Evolutionary conservation across 2,113 vertebrate genomes (phyloP).

Genomic region (Trematocara macrostoma): DNA sequence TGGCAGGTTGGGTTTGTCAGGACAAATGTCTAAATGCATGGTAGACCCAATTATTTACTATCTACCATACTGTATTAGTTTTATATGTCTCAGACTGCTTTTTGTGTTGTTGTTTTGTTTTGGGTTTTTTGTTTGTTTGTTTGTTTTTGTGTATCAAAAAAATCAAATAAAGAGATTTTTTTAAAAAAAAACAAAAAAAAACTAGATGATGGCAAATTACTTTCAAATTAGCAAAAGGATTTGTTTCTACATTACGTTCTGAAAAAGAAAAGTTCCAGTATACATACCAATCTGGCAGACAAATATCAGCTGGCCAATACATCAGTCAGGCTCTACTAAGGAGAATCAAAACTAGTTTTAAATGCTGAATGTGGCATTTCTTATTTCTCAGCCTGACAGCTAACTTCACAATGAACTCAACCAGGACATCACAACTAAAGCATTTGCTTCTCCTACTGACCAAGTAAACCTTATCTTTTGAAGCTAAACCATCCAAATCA

Average conservation of each 20-base stretch:
- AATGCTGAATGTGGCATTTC: background rate
- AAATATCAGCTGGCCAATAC: background rate
- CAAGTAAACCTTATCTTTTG: background rate
- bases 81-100: background rate
- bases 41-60: too few species aligned
- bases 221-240: background rate
- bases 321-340: background rate
- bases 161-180: background rate
- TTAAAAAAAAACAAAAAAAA: rapidly evolving
- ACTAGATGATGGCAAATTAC: background rate
- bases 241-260: background rate
- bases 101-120: background rate
- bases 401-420: background rate
- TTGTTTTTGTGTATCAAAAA: background rate
- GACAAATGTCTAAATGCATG: too few species aligned
- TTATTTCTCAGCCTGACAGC: background rate
- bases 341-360: background rate
- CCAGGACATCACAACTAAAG: background rate
- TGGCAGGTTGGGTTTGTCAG: too few species aligned
- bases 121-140: background rate
- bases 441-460: background rate
- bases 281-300: background rate
- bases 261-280: background rate
- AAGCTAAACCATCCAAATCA: background rate
- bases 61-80: too few species aligned